phyloP scores from a whole-genome alignment of 37 sponge, comb jelly and placozoan species.

The Beroe ovata region DNA sequence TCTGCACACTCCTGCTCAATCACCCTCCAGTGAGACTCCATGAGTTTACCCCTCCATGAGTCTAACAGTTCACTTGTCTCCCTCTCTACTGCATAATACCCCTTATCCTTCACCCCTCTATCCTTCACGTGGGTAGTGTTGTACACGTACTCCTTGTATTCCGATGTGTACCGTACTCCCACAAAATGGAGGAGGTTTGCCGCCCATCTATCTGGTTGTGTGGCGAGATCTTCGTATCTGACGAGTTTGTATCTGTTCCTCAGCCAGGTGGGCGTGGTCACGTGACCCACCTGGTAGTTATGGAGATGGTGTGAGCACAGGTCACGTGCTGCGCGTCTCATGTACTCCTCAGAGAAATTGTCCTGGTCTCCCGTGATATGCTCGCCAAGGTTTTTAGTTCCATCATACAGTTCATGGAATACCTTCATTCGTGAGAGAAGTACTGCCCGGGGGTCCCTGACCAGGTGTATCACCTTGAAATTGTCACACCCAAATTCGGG shows the following conservation, averaged over 20 bases:
- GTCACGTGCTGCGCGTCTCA: neutral
- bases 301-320: constrained; percentile 51
- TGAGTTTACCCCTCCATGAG: neutral
- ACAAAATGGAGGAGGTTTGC: neutral
- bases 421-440: constrained; percentile 16
- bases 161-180: neutral
- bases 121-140: constrained; percentile 49
- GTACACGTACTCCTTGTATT: constrained; percentile 9
- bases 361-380: neutral
- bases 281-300: constrained; percentile 9
- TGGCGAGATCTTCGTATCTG: constrained; percentile 47
- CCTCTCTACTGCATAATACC: constrained; percentile 8
- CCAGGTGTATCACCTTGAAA: constrained; percentile 50
- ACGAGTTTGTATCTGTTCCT: constrained; percentile 41
- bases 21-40: neutral
- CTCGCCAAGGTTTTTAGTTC: neutral
- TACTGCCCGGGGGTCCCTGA: constrained; percentile 50
- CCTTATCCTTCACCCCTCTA: neutral
- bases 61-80: neutral
- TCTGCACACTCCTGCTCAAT: constrained; percentile 46
- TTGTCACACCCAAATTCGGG: constrained; percentile 13
- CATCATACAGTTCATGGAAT: constrained; percentile 34
- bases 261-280: constrained; percentile 37
- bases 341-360: neutral
- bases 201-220: neutral